Evolutionary conservation across 1,140 invertebrate genomes (phyloP).

Genomic region (Leptopilina boulardi): DNA sequence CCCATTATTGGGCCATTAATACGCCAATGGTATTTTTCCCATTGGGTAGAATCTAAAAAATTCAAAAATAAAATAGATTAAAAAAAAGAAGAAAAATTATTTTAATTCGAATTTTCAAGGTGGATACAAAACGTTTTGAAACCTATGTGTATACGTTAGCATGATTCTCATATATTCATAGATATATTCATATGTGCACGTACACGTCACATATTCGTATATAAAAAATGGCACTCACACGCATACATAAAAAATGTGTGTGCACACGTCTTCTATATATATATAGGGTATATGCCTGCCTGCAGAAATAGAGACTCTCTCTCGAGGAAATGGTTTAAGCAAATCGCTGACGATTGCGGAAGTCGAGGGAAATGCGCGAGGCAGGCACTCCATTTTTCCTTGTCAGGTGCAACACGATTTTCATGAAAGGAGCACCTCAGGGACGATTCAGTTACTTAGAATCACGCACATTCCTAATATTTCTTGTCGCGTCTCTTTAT

Average conservation of each 20-base stretch:
- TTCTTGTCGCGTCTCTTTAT: constrained; percentile 20
- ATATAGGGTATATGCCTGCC: not conserved
- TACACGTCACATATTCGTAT: not conserved
- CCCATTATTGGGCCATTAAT: no score
- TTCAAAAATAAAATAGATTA: no score
- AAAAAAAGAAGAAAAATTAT: no score
- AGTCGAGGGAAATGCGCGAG: constrained; percentile 26
- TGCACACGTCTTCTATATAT: not conserved
- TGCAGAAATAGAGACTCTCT: constrained; percentile 27
- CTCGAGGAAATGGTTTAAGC: constrained; percentile 25
- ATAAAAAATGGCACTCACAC: not conserved
- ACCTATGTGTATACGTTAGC: no score
- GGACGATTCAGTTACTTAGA: constrained; percentile 30
- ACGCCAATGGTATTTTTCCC: no score
- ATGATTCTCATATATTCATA: no score
- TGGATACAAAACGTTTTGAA: no score
- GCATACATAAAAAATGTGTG: not conserved
- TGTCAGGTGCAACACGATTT: constrained; percentile 33
- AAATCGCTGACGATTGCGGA: constrained; percentile 33
- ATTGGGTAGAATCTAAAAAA: no score
- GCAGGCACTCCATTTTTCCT: constrained; percentile 27
- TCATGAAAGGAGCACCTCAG: constrained; percentile 32
- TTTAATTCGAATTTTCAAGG: no score
- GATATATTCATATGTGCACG: not conserved
- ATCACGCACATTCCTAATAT: constrained; percentile 33